Base-by-base conservation (phyloP, 2,888 invertebrate genomes). In the Lycaena phlaeas region DNA sequence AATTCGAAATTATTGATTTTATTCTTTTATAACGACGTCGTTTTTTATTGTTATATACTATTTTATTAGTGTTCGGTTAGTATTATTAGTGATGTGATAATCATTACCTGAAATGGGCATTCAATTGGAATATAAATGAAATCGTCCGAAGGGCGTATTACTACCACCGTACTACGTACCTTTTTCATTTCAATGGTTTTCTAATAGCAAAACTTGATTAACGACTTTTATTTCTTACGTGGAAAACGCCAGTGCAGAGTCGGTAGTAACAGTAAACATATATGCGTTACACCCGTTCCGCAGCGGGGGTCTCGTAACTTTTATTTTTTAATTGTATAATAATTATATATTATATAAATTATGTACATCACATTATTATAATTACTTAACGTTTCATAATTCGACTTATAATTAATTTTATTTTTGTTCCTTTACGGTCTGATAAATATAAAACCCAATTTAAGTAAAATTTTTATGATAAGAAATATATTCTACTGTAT, bases 241-340 rank as follows among this genome's bases (percentile, higher is more conserved):
- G 53, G 53, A 52, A 54, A n/a, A n/a, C n/a, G n/a, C 45, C 48
- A 25, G 22, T 9, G 10, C 53, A 53, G 51, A 46, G 54, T 57
- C 48, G 54, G 56, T 51, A 52, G 44, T 68, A 72, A 73, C 71
- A 64, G 69, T 73, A 66, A 61, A 66, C 54, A 48, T 54, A 49
- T 51, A 64, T 66, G 65, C 68, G 64, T 58, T 62, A 68, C 64
- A 58, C 65, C 77, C 73, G 75, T 67, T 73, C 64, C 59, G 57
- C 50, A 42, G 68, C 57, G 68, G 70, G 71, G 60, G 71, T 45
- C 45, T 43, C 44, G 43, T 34, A 12, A 34, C 12, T 22, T 30
- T 30, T 30, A 30, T 15, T 5, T 5, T n/a, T 10, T 17, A 15
- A 31, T 31, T 11, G 7, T 12, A n/a, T 31, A 3, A 10, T 18